Evolutionary conservation across 2,888 invertebrate genomes (phyloP).

Genomic region (Tipula unca): DNA sequence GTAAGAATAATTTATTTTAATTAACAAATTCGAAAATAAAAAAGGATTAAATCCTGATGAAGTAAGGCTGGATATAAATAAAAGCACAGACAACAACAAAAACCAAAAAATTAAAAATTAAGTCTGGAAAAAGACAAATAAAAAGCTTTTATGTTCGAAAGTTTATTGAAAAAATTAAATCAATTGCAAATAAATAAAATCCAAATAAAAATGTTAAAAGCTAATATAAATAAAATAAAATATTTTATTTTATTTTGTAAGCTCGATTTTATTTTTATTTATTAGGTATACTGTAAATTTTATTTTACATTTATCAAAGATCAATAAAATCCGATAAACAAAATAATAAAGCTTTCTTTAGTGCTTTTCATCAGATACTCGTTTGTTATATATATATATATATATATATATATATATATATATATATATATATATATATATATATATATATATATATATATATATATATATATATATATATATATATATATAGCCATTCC

Average conservation of each 20-base stretch:
- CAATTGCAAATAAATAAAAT: background rate
- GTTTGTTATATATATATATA: background rate
- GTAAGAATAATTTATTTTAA: background rate
- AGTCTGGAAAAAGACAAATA: too few relatives aligned
- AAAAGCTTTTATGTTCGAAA: too few relatives aligned
- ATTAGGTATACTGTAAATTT: too few relatives aligned
- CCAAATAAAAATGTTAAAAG: background rate
- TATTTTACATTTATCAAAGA: background rate
- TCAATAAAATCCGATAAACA: background rate
- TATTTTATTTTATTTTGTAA: background rate
- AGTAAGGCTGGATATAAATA: background rate
- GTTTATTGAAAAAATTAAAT: background rate
- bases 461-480: too few relatives aligned
- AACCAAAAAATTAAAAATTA: too few relatives aligned
- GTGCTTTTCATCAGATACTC: background rate
- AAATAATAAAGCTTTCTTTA: background rate
- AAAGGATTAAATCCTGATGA: background rate
- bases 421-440: too few relatives aligned
- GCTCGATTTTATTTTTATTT: background rate
- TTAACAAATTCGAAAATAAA: background rate
- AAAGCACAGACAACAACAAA: too few relatives aligned
- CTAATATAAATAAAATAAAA: background rate
- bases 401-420: too few relatives aligned
- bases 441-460: too few relatives aligned
- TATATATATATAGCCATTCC: too few relatives aligned